Evolutionary conservation across 2,113 vertebrate genomes (phyloP).

Genomic region (Neofelis nebulosa): DNA sequence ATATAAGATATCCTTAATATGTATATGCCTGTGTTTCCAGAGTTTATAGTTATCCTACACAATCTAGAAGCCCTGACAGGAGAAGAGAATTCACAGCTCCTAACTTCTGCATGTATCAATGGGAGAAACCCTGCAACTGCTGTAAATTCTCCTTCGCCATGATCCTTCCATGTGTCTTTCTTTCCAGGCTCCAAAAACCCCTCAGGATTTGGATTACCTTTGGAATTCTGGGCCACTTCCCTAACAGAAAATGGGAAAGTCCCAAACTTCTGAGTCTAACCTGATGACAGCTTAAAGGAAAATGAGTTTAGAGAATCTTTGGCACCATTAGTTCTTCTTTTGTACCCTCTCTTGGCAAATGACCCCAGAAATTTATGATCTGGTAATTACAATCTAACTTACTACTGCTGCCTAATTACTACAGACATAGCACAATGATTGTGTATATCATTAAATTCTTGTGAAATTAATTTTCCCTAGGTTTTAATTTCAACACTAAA

Average conservation of each 20-base stretch:
- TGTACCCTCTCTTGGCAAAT: background rate
- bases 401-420: background rate
- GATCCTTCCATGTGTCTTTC: background rate
- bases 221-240: background rate
- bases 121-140: background rate
- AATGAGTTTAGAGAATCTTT: background rate
- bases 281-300: background rate
- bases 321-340: background rate
- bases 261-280: background rate
- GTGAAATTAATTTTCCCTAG: slow-evolving; percentile 1
- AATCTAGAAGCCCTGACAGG: background rate
- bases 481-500: slow-evolving; percentile 21
- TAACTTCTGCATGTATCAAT: background rate
- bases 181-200: slow-evolving; percentile 7
- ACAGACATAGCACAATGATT: background rate
- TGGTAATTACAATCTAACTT: background rate
- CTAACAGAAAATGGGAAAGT: background rate
- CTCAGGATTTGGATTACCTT: background rate
- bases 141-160: background rate
- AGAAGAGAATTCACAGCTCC: background rate
- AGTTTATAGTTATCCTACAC: background rate
- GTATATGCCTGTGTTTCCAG: background rate
- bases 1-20: background rate
- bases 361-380: background rate
- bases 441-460: background rate